Base-by-base conservation (phyloP, 2,797 vertebrate genomes). In the Thalassophryne amazonica region DNA sequence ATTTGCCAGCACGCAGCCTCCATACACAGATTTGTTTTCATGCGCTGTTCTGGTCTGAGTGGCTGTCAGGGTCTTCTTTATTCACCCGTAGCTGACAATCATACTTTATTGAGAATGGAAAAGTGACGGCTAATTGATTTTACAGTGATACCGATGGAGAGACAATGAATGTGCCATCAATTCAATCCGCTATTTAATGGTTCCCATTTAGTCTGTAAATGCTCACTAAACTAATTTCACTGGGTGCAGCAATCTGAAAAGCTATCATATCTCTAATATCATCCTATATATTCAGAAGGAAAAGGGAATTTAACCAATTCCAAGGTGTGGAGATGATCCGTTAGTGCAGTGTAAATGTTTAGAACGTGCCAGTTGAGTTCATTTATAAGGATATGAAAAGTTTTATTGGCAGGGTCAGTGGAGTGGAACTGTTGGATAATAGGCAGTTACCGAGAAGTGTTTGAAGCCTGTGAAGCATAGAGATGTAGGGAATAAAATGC, bases 301-400 rank as follows among this genome's bases (percentile, higher is more conserved):
- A 96, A 96, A 95, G 94, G 95, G 94, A 98, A 98, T 98, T 99
- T 98, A 97, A 94, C 95, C 96, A 97, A 97, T 98, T 98, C 95
- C 93, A 91, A 97, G 95, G 95, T 97, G 94, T 95, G 96, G 95
- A 98, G 97, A 99, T 98, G 96, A 97, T 98, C 95, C 98, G 96
- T 99, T 99, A 99, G 96, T 90, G 94, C 91, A 93, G 95, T 96
- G 97, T 99, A 98, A 98, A 98, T 98, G 97, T 98, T 99, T 99
- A 98, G 98, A 98, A 98, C 95, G 94, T 79, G 81, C 94, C 97
- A 95, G 99, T 98, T 94, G 94, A 96, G 95, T 98, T 97, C 95
- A 97, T 98, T 98, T 98, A 98, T 98, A 98, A 98, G 96, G 95
- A 95, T 98, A 98, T 99, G 96, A 98, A 98, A 98, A 98, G 94